Percentiles rank a stretch among this genome's conserved stretches.
Conservation (phyloP, 2,888 invertebrate species). For the Horisme vitalbata region DNA sequence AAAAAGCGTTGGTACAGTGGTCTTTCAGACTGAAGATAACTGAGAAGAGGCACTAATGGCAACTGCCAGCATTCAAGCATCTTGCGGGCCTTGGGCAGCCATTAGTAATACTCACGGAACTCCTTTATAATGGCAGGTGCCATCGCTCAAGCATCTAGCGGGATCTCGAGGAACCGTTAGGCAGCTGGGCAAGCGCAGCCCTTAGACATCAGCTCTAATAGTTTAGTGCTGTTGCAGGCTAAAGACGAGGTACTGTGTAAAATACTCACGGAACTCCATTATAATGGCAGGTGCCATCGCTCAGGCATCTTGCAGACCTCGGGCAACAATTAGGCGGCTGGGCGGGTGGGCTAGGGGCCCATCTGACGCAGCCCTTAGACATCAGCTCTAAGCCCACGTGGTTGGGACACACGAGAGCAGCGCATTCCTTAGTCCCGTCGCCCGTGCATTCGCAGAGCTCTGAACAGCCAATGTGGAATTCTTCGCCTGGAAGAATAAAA, state of each 20-base stretch:
- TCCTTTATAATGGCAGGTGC: too few species aligned
- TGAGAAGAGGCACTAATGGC: too few species aligned
- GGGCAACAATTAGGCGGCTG: slow-evolving; percentile 92
- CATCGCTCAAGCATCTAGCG: too few species aligned
- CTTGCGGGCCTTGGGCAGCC: too few species aligned
- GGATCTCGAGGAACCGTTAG: too few species aligned
- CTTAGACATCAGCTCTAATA: slow-evolving; percentile 92
- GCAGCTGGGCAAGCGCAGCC: slow-evolving; percentile 89
- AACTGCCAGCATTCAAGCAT: too few species aligned
- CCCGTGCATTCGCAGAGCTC: slow-evolving; percentile 90
- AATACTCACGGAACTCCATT: slow-evolving; percentile 82
- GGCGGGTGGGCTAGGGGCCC: slow-evolving; percentile 92
- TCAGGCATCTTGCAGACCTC: slow-evolving; percentile 88
- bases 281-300: slow-evolving; percentile 92
- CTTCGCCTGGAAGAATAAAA: slow-evolving; percentile 85
- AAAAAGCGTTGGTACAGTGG: too few species aligned
- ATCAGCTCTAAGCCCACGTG: slow-evolving; percentile 93
- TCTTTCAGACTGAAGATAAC: too few species aligned
- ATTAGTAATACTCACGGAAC: slow-evolving; percentile 70
- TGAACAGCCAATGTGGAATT: slow-evolving; percentile 92
- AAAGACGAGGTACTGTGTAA: too few species aligned
- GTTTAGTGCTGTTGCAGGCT: too few species aligned
- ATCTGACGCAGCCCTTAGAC: slow-evolving; percentile 91
- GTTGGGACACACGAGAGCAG: slow-evolving; percentile 91
- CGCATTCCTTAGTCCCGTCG: slow-evolving; percentile 86